phyloP scores from a whole-genome alignment of 2,113 vertebrate species.

The Silurus meridionalis region DNA sequence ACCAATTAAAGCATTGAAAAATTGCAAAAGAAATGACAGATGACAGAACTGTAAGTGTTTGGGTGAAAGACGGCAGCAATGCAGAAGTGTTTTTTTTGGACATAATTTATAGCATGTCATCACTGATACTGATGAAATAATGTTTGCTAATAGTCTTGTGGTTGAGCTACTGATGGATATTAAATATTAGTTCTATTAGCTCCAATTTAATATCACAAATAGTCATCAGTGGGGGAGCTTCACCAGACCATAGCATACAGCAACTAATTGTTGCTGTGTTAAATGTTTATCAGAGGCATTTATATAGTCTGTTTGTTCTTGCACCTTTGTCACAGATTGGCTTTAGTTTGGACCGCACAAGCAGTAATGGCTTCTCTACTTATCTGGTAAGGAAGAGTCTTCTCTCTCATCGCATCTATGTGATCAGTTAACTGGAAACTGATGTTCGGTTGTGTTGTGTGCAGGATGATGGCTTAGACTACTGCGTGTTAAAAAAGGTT shows the following conservation, averaged over 20 bases:
- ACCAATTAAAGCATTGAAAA: too few species aligned
- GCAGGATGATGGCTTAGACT: conserved; percentile 81
- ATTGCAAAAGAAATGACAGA: too few species aligned
- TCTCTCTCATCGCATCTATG: background rate
- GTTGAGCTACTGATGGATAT: background rate
- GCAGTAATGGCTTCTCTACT: conserved; percentile 82
- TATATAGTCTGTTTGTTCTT: background rate
- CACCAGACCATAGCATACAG: background rate
- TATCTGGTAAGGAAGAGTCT: conserved; percentile 75
- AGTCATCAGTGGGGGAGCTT: background rate
- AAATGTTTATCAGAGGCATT: background rate
- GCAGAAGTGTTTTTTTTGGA: too few species aligned
- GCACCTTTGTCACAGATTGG: conserved; percentile 69
- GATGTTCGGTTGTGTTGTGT: background rate
- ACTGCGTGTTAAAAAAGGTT: conserved; percentile 76
- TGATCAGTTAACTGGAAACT: background rate
- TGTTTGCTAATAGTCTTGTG: background rate
- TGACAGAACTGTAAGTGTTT: too few species aligned
- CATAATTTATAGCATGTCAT: background rate
- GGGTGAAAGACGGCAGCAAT: too few species aligned
- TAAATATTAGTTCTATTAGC: too few species aligned
- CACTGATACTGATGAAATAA: background rate
- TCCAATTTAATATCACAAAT: background rate
- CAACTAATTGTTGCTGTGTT: background rate
- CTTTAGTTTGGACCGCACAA: conserved; percentile 82